These are phyloP conservation scores for Nemurella pictetii DNA, from an alignment of 2,888 invertebrate genomes.

Conservation along the genomic window DNA sequence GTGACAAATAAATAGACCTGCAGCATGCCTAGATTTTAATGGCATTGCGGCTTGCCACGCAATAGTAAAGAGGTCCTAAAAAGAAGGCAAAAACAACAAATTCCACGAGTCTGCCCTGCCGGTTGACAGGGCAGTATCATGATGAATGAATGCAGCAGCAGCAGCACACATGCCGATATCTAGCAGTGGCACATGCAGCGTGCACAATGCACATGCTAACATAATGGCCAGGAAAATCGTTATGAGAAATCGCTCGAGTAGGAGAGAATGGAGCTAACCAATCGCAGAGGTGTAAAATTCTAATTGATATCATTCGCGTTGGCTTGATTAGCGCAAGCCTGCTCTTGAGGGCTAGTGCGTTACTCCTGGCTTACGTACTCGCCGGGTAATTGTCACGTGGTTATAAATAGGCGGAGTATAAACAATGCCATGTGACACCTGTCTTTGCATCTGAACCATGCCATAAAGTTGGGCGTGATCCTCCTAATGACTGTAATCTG, in stretches of 20 bases:
- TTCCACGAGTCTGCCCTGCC: neutral
- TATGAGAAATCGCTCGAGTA: neutral
- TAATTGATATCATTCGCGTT: neutral
- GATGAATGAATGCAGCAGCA: neutral
- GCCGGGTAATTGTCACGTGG: neutral
- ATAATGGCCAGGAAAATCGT: neutral
- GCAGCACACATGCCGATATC: neutral
- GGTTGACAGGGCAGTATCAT: neutral
- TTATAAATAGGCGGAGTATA: conserved; percentile 6
- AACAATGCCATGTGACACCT: conserved; percentile 29
- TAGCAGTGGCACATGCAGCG: neutral
- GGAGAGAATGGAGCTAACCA: neutral
- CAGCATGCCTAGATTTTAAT: neutral
- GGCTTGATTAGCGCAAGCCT: neutral
- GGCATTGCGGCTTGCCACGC: neutral
- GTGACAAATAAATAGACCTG: neutral
- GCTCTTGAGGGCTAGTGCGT: neutral
- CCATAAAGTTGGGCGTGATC: conserved; percentile 14
- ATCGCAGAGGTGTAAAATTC: neutral
- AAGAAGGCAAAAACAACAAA: neutral
- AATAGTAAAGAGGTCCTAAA: neutral
- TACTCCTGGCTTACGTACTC: neutral
- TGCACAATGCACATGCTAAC: neutral
- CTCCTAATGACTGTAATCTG: conserved; percentile 1
- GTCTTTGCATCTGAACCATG: conserved; percentile 24